Base-by-base conservation (phyloP, 2,797 vertebrate genomes). In the Cuniculus paca region DNA sequence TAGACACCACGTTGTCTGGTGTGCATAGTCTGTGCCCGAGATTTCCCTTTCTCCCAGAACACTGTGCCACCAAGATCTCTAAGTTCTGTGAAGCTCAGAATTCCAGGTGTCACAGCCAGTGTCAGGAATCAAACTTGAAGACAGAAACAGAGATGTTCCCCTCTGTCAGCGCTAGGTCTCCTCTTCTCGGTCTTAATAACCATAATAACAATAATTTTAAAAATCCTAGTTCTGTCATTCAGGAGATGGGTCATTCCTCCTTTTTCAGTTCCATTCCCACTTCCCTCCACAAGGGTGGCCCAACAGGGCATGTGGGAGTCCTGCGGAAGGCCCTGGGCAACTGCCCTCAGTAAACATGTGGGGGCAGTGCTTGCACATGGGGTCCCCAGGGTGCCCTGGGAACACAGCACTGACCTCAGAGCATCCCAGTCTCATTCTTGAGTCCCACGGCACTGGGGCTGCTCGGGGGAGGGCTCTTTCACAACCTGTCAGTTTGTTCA, bases 1-100 rank as follows among this genome's bases (percentile, higher is more conserved):
- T 72, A 42, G 39, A 42, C 26, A 84, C 89, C 60, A 50, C 5
- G 85, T 92, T 86, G 94, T 80, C 85, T 4, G 89, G 95, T 72
- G 92, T 83, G 93, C 88, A 61, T n/a, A 31, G 0, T 39, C 92
- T 77, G 42, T 74, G 86, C 28, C 56, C 48, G 36, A 97, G 93
- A 90, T 68, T 91, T 68, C 97, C 8, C 36, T 96, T 91, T 97
- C 78, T 96, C 95, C 95, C 95, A 22, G 83, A 96, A 97, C 96
- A 98, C 97, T 97, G 96, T 97, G 97, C 97, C 96, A 98, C 96
- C 96, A 97, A 94, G 97, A 97, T 98, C 93, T 95, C 95, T 95
- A 90, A 97, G 95, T 97, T 98, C 96, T 97, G 97, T 98, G 97
- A 98, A 97, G 97, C 97, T 98, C 95, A 97, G 98, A 98, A 92